Evolutionary conservation across 2,888 invertebrate species (phyloP).

Genomic region (Scrobipalpa atriplicella): DNA sequence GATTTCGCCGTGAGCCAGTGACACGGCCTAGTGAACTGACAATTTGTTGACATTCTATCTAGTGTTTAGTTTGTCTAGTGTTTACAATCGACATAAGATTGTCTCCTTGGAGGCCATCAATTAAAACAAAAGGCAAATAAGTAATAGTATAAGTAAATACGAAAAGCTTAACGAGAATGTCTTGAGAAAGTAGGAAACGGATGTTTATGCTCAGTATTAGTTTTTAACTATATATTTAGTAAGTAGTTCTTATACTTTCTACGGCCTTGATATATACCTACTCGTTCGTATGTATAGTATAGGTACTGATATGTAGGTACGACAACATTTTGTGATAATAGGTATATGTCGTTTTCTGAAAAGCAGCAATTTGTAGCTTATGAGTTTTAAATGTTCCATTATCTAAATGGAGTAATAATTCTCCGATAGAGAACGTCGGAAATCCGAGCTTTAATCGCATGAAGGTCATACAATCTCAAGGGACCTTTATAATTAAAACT

Average conservation of each 20-base stretch:
- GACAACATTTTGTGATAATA: too few relatives aligned
- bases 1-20: not conserved
- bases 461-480: not conserved
- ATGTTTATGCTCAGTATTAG: too few relatives aligned
- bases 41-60: not conserved
- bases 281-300: too few relatives aligned
- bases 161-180: too few relatives aligned
- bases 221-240: too few relatives aligned
- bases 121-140: not conserved
- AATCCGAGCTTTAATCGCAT: not conserved
- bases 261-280: too few relatives aligned
- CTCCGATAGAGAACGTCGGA: conserved; percentile 4
- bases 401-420: not conserved
- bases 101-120: not conserved
- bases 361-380: not conserved
- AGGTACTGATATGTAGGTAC: too few relatives aligned
- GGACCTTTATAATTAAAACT: not conserved
- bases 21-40: conserved; percentile 1
- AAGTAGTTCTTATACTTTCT: too few relatives aligned
- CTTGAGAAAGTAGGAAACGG: too few relatives aligned
- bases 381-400: not conserved
- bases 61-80: not conserved
- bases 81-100: not conserved
- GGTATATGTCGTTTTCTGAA: too few relatives aligned
- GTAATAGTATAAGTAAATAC: too few relatives aligned